Conservation (phyloP, 2,113 vertebrate genomes). For the Cinclus mexicanus region DNA sequence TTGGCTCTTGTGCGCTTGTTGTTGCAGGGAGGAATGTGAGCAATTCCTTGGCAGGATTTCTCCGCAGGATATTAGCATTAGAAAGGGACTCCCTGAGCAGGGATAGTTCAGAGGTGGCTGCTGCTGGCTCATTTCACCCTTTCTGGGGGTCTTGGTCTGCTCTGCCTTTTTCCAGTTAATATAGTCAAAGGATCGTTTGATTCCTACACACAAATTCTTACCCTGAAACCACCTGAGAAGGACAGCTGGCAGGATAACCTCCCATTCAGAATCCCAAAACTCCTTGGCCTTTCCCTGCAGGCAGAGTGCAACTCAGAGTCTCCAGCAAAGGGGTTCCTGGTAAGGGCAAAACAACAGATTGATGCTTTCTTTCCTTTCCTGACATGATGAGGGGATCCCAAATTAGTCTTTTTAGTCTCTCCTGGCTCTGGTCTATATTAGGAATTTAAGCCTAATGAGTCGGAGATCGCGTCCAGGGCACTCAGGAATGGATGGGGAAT, state of each 20-base stretch:
- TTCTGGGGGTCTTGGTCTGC: neutral
- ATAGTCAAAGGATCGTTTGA: neutral
- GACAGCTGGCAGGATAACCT: neutral
- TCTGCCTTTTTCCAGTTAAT: neutral
- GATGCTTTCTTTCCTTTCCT: neutral
- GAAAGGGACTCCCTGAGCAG: neutral
- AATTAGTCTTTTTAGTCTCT: neutral
- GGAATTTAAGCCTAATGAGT: neutral
- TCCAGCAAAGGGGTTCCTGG: neutral
- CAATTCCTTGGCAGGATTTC: constrained; percentile 47
- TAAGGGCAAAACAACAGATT: neutral
- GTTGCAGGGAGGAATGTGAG: constrained; percentile 17
- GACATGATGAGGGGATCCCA: neutral
- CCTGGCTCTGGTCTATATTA: neutral
- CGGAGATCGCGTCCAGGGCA: neutral
- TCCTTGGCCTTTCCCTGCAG: neutral
- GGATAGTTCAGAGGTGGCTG: neutral
- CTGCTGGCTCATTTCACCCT: neutral
- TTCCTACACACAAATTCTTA: neutral
- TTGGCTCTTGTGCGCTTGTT: neutral
- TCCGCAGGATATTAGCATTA: constrained; percentile 35
- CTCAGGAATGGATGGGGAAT: neutral
- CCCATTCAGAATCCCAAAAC: neutral
- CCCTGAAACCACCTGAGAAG: neutral
- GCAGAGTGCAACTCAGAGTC: neutral